Evolutionary conservation across 2,888 invertebrate species (phyloP), one percentile per base, ranked within the genome.

Genomic region (Julus scanicus): DNA sequence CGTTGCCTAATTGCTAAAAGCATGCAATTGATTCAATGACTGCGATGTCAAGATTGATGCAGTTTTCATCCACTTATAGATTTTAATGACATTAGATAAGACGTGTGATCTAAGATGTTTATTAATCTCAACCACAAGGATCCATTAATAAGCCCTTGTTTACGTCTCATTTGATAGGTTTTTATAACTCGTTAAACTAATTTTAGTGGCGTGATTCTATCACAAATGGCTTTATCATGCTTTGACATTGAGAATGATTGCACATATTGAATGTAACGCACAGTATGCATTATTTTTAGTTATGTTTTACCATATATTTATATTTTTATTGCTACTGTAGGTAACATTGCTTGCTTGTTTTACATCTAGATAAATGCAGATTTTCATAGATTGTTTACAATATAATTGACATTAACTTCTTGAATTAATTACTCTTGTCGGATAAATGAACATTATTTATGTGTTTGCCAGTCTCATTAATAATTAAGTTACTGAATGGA

Each of bases 101-200:
- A 71, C 9, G 71, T 29, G 71, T 71, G 71, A 71, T 71, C 71
- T 71, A 29, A 71, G 71, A 71, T 71, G n/a, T 29, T 71, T 29
- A 71, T 71, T 29, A 71, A 71, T 29, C 71, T 71, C 9, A 20
- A 9, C 29, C 29, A 29, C 29, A 71, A 71, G 29, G 71, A 71
- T 71, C 20, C 6, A 29, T 71, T 71, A 71, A 71, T 71, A 71
- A 71, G 29, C 6, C 9, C 71, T 71, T 29, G 29, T 63, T n/a
- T 63, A 63, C n/a, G n/a, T 63, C n/a, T 17, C 63, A 2, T 29
- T 71, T 71, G 29, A 71, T 71, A 29, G 71, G 20, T 71, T 20
- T 29, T 29, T 71, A 29, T 3, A 29, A 9, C 29, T 71, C 29
- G 20, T 71, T 29, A 71, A 71, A n/a, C 63, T 20, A 63, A 1